Base-by-base conservation (phyloP, 2,113 vertebrate genomes). In the Epinephelus moara region DNA sequence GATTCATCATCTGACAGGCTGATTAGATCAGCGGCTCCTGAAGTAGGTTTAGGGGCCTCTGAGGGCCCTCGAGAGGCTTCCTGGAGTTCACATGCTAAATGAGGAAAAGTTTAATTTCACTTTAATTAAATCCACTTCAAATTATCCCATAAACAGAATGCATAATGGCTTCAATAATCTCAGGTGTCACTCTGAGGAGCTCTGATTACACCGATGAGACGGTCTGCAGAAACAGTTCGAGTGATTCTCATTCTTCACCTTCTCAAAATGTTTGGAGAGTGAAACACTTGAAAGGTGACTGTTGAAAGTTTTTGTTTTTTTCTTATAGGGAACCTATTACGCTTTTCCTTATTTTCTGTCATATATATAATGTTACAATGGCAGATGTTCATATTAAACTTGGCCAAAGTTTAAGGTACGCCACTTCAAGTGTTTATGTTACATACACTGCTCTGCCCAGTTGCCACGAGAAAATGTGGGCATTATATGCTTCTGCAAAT, bases 111-210 rank as follows among this genome's bases (percentile, higher is more conserved):
- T 86, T 67, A 53, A 88, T 75, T 71, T 76, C 30, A 45, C 27
- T 73, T 47, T 84, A 49, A 86, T 86, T 76, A 57, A 82, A 86
- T 77, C 57, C 37, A 70, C 77, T 86, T 76, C 27, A 79, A 15
- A 19, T 78, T 11, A 75, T 40, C 0, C 18, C 9, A 33, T 37
- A 42, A 56, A 49, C 74, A 84, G 50, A 68, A 30, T 4, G 13
- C 27, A 55, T 50, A 17, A 82, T 4, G 75, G 70, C n/a, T 69
- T 1, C 42, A 23, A 30, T 62, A 49, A 85, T 80, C 72, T 23
- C 0, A 70, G 50, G 47, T 67, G 67, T 73, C 57, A 37, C 11
- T 75, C 70, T 53, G 57, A 56, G 30, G 57, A 49, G 69, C 63
- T 71, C 62, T 70, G 61, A 78, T 68, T 64, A 18, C 60, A 23